Percentiles rank a stretch among this genome's conserved stretches.
phyloP scores from a whole-genome alignment of 2,113 vertebrate species.

The Sciurus niger region DNA sequence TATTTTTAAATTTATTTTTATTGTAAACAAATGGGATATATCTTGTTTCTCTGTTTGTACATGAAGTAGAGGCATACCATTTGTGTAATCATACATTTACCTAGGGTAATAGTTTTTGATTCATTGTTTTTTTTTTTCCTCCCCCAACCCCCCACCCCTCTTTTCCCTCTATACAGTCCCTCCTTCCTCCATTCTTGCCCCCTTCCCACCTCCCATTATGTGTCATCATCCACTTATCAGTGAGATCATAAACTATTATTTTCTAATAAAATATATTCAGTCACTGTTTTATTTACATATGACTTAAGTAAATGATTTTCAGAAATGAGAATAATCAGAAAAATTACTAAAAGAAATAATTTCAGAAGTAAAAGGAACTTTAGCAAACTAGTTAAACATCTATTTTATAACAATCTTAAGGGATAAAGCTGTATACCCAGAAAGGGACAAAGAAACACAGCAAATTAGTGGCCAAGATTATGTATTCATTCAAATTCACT shows the following conservation, averaged over 20 bases:
- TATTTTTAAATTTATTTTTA: no score
- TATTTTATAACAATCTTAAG: not conserved
- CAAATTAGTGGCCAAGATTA: not conserved
- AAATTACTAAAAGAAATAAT: conserved; percentile 36
- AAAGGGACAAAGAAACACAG: not conserved
- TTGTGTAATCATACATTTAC: no score
- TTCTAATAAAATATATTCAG: conserved; percentile 38
- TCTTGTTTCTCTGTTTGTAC: no score
- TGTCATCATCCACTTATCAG: no score
- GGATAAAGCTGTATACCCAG: not conserved
- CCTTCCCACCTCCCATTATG: no score
- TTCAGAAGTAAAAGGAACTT: conserved; percentile 48
- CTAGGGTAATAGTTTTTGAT: no score
- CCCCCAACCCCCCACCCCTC: no score
- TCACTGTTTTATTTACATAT: conserved; percentile 38
- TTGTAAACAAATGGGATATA: no score
- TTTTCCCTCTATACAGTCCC: no score
- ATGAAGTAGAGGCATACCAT: no score
- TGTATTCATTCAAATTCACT: not conserved
- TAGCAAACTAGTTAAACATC: not conserved
- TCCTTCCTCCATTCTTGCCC: no score
- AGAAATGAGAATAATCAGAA: conserved; percentile 41
- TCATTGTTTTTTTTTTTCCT: no score
- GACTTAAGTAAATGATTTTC: conserved; percentile 38
- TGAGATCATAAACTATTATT: not conserved